Evolutionary conservation across 2,888 invertebrate species (phyloP), one percentile per base, ranked within the genome.

Genomic region (Glyphotaelius pellucidus): DNA sequence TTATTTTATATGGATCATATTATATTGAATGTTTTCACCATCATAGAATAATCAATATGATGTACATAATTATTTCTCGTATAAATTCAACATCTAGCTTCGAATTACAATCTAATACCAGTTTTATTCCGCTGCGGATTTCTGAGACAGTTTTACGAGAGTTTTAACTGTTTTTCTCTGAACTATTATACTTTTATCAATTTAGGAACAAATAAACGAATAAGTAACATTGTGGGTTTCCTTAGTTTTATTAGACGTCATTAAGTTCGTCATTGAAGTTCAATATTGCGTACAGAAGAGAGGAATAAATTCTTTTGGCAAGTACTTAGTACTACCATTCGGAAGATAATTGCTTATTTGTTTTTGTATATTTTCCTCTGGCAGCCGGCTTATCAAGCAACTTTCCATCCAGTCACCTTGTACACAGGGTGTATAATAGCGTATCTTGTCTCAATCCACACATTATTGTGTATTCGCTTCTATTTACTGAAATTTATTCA

Each of bases 231-330:
- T 67, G 67, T 67, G 31, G 42, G 52, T 90, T 67, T 90, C 67
- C 67, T 67, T 91, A 80, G 31, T 91, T 91, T 91, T 91, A 91
- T 91, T 91, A 88, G 47, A 88, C 38, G 91, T 89, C 91, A 89
- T 91, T 91, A 91, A 38, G 80, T 30, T 91, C 83, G 25, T 91
- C 89, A 89, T 89, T 35, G 91, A 42, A 80, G 81, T 90, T 42
- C 25, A 15, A 47, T 47, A 47, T 47, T 47, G 47, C 14, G 47
- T 89, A 89, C 35, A 89, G 91, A 86, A 86, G 38, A 19, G 67
- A 35, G 42, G 80, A 32, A 30, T 35, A 89, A 47, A 47, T 47
- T 14, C 31, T 89, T 91, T 83, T 42, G 80, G 80, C 38, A 81
- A 90, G 31, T 32, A n/a, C 52, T 32, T 25, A 25, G 42, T 67